Conservation (phyloP, 2,113 vertebrate species). For the Felis chaus region DNA sequence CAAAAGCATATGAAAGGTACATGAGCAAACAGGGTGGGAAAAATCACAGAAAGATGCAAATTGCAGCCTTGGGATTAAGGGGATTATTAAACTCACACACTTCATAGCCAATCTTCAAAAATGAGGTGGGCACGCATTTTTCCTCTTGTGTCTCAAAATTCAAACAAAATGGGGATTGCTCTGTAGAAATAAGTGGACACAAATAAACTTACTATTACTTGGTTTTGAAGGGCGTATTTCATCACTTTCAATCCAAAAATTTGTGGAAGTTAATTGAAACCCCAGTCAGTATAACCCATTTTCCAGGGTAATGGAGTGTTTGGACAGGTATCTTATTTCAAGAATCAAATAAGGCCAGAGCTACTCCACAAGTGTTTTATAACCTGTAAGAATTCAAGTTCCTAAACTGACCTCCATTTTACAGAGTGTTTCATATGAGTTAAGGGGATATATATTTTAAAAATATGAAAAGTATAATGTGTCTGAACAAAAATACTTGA, state of each 20-base stretch:
- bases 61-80: background rate
- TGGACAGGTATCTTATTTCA: background rate
- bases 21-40: background rate
- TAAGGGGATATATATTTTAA: background rate
- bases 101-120: background rate
- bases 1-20: background rate
- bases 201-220: background rate
- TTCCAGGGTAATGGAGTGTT: background rate
- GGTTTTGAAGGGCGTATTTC: background rate
- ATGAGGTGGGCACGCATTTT: background rate
- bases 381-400: background rate
- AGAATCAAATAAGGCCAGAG: background rate
- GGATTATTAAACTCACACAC: background rate
- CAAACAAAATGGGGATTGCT: background rate
- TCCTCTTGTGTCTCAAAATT: background rate
- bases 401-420: background rate
- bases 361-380: conserved; percentile 33
- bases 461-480: background rate
- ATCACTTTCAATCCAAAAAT: background rate
- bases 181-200: background rate
- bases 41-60: background rate
- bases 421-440: conserved; percentile 1
- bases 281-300: background rate
- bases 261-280: background rate
- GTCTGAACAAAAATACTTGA: conserved; percentile 40